phyloP scores from a whole-genome alignment of 2,888 invertebrate genomes.

The Tholera decimalis region DNA sequence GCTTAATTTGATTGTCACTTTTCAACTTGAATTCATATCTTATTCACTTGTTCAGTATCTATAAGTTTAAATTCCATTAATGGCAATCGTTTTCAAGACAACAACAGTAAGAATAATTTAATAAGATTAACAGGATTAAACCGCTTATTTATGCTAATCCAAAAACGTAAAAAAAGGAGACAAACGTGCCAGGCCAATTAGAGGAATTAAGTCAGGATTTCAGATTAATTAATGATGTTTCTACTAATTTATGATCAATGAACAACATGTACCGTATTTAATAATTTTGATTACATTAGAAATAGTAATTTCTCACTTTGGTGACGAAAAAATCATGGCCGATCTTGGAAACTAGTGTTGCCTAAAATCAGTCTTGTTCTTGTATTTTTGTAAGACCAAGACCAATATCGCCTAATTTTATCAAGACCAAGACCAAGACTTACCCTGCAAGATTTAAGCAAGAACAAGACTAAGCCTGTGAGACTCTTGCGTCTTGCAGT shows the following conservation, averaged over 20 bases:
- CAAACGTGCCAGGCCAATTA: conserved; percentile 56
- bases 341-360: too few relatives aligned
- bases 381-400: too few relatives aligned
- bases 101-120: conserved; percentile 53
- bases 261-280: neutral
- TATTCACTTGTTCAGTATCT: neutral
- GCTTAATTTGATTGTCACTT: conserved; percentile 17
- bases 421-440: too few relatives aligned
- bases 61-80: conserved; percentile 49
- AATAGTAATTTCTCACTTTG: neutral
- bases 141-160: conserved; percentile 57
- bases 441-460: too few relatives aligned
- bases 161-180: conserved; percentile 54
- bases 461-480: too few relatives aligned
- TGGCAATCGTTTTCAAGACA: conserved; percentile 43
- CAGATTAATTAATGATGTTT: conserved; percentile 51
- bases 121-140: conserved; percentile 52
- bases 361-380: too few relatives aligned
- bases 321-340: neutral
- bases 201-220: conserved; percentile 56
- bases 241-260: conserved; percentile 39
- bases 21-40: neutral
- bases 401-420: too few relatives aligned
- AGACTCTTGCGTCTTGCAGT: too few relatives aligned
- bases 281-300: neutral